These are phyloP conservation scores for Acanthochromis polyacanthus DNA, from an alignment of 2,113 vertebrate species.

Conservation along the genomic window DNA sequence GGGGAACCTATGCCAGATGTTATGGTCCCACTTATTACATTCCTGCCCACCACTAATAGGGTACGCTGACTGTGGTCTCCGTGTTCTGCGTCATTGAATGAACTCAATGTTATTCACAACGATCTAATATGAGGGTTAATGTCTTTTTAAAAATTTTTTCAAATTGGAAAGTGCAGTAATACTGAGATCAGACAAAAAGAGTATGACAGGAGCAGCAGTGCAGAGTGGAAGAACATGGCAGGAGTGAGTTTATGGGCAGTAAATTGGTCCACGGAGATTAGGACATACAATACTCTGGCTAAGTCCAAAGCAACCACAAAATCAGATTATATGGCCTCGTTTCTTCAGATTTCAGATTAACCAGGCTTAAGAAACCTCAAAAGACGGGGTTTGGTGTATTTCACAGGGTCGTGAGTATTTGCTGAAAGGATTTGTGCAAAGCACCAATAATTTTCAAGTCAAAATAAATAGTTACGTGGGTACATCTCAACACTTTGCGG, in stretches of 20 bases:
- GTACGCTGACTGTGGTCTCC: conserved; percentile 62
- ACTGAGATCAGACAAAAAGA: conserved; percentile 44
- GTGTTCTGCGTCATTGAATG: conserved; percentile 65
- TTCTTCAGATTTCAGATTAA: conserved; percentile 27
- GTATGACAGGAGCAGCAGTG: conserved; percentile 24
- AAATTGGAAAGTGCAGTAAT: conserved; percentile 52
- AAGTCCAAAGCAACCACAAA: conserved; percentile 35
- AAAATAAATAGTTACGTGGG: background rate
- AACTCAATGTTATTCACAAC: conserved; percentile 63
- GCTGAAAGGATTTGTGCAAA: background rate
- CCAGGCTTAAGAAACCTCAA: conserved; percentile 18
- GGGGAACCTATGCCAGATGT: conserved; percentile 64
- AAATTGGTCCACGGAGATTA: conserved; percentile 32
- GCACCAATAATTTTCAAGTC: conserved; percentile 6
- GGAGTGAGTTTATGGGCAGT: conserved; percentile 18
- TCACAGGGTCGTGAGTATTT: conserved; percentile 12
- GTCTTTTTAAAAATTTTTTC: conserved; percentile 44
- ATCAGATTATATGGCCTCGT: conserved; percentile 7
- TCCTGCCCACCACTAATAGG: conserved; percentile 72
- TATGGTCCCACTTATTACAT: conserved; percentile 68
- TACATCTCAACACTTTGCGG: background rate
- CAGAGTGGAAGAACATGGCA: conserved; percentile 42
- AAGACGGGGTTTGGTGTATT: conserved; percentile 12
- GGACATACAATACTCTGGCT: conserved; percentile 29
- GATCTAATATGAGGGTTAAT: conserved; percentile 62